phyloP scores from a whole-genome alignment of 2,797 vertebrate genomes.

The Vespertilio murinus region DNA sequence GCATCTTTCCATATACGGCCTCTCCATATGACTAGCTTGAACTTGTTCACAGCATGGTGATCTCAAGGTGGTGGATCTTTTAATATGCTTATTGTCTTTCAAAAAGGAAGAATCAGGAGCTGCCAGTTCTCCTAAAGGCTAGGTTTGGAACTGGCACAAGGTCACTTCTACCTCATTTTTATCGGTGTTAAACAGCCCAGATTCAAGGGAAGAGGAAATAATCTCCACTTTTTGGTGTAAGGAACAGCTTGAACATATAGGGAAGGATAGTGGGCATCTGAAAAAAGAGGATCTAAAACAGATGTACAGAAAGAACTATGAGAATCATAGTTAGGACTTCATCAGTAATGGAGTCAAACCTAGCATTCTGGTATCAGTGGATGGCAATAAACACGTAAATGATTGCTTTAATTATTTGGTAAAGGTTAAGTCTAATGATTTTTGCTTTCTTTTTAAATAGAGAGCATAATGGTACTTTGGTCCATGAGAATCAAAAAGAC shows the following conservation, averaged over 20 bases:
- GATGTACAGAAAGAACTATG: not conserved
- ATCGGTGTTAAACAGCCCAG: not conserved
- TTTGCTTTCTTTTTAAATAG: slow-evolving; percentile 12
- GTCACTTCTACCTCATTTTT: not conserved
- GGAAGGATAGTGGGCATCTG: not conserved
- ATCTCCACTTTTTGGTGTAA: not conserved
- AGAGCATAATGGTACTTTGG: not conserved
- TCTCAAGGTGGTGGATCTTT: not conserved
- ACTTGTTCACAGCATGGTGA: not conserved
- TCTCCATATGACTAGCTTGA: not conserved
- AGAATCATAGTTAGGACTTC: not conserved
- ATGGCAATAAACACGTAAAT: not conserved
- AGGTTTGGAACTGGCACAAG: not conserved
- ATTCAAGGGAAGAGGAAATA: not conserved
- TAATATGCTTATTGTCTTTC: not conserved
- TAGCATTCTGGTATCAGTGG: not conserved
- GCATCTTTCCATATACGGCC: not conserved
- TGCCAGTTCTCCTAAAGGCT: not conserved
- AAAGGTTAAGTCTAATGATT: slow-evolving; percentile 12
- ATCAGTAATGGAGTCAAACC: not conserved
- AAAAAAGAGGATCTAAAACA: not conserved
- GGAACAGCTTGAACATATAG: not conserved
- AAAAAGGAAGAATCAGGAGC: not conserved
- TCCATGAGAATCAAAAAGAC: not conserved
- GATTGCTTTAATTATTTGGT: not conserved